phyloP scores from a whole-genome alignment of 2,797 vertebrate genomes.

The Betta splendens region DNA sequence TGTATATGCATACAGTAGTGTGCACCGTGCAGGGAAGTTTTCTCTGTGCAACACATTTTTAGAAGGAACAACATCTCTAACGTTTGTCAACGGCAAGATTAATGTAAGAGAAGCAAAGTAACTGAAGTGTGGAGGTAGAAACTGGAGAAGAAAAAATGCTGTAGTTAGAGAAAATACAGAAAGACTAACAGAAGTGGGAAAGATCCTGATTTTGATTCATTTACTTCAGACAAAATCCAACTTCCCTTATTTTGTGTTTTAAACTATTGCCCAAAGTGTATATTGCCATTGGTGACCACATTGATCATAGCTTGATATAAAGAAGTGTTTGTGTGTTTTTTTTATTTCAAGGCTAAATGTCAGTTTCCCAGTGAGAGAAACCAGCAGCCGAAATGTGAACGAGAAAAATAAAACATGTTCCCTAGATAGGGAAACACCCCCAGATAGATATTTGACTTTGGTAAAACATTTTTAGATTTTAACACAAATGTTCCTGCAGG shows the following conservation, averaged over 20 bases:
- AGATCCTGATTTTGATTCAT: conserved; percentile 16
- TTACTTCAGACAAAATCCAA: conserved; percentile 21
- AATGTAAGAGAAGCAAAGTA: conserved; percentile 41
- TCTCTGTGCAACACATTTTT: too few species aligned
- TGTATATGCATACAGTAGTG: conserved; percentile 82
- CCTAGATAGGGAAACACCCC: conserved; percentile 42
- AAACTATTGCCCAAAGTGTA: background rate
- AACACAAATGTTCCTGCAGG: conserved; percentile 16
- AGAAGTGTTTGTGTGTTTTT: background rate
- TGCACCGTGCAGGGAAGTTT: conserved; percentile 78
- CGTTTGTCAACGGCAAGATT: conserved; percentile 38
- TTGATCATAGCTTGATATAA: too few species aligned
- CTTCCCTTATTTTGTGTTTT: background rate
- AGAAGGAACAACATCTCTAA: too few species aligned
- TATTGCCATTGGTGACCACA: background rate
- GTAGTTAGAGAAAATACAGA: conserved; percentile 6
- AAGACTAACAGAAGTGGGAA: background rate
- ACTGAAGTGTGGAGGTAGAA: conserved; percentile 64
- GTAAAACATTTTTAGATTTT: conserved; percentile 46
- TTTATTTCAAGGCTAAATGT: background rate
- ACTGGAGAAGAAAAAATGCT: conserved; percentile 46
- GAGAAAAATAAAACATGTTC: conserved; percentile 9
- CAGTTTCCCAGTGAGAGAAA: conserved; percentile 31
- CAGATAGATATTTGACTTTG: conserved; percentile 46
- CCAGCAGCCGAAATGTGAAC: conserved; percentile 21